phyloP scores from a whole-genome alignment of 2,113 vertebrate genomes.

The Bufo bufo region DNA sequence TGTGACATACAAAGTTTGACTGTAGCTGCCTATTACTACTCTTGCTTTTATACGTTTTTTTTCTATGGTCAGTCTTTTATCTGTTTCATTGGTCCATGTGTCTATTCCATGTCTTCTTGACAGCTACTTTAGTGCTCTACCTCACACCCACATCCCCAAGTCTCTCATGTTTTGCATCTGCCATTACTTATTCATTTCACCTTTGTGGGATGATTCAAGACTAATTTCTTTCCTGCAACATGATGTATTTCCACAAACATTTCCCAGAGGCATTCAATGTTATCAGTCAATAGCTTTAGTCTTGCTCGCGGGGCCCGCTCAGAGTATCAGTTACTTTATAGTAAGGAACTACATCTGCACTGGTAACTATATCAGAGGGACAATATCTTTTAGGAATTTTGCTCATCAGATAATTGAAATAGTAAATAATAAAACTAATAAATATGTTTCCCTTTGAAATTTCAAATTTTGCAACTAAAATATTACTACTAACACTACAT shows the following conservation, averaged over 20 bases:
- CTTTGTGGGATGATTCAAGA: slow-evolving; percentile 41
- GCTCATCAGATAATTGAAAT: too few species aligned
- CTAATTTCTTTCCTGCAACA: slow-evolving; percentile 40
- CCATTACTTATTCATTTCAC: slow-evolving; percentile 43
- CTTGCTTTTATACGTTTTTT: slow-evolving; percentile 9
- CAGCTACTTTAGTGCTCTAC: slow-evolving; percentile 16
- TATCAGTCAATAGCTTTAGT: slow-evolving; percentile 43
- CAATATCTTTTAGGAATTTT: not conserved
- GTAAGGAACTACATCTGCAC: not conserved
- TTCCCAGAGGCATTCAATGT: slow-evolving; percentile 31
- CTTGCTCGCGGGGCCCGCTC: slow-evolving; percentile 15
- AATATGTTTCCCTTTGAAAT: too few species aligned
- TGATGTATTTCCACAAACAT: slow-evolving; percentile 49
- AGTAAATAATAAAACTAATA: too few species aligned
- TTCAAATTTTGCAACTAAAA: too few species aligned
- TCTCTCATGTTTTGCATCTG: not conserved
- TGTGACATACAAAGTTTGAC: not conserved
- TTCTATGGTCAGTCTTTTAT: slow-evolving; percentile 32
- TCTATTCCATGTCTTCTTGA: slow-evolving; percentile 20
- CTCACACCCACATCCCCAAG: not conserved
- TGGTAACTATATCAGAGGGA: not conserved
- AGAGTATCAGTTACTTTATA: slow-evolving; percentile 31
- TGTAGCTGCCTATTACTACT: not conserved
- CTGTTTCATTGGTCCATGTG: slow-evolving; percentile 11
- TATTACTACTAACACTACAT: too few species aligned